Base-by-base conservation (phyloP, 2,888 invertebrate genomes). In the Pseudolycoriella hygida region DNA sequence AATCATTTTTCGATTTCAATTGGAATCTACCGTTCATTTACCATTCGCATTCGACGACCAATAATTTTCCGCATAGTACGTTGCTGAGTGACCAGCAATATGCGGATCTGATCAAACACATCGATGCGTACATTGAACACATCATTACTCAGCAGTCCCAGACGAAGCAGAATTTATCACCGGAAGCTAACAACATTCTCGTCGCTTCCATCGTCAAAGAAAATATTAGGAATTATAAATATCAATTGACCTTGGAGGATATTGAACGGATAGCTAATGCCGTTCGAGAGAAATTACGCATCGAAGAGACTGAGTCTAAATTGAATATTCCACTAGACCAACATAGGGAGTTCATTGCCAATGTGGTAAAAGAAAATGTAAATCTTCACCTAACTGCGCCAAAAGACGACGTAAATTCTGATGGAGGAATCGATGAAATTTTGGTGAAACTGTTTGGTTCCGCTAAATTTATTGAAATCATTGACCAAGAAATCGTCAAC, bases 331-430 rank as follows among this genome's bases (percentile, higher is more conserved):
- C 69, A 2, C 58, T 61, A 0, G 46, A 55, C 2, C 59, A 61
- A 8, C 63, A 69, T 49, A 49, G 68, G 3, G 56, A 59, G 41
- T 56, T 60, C 46, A 65, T 69, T 12, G 59, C 59, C 17, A 49
- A 53, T 10, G 48, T 62, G 2, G 54, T 69, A 10, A 58, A 57
- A 46, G 46, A 53, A 40, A 53, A 54, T 18, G 49, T 60, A 15
- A 55, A 61, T 41, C 44, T 59, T 3, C 56, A 60, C 39, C 53
- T 54, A 45, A 51, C 56, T 18, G 5, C 17, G 18, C n/a, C 15
- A 6, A 17, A 30, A 4, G 3, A 4, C 15, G 37, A n/a, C 3
- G 18, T 15, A 3, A 31, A 31, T 31, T 10, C 3, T 12, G 15
- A 37, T 37, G 15, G 20, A 11, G 61, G 66, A 49, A 51, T 63